Base-by-base conservation (phyloP, 1,140 invertebrate genomes). In the Apis florea region DNA sequence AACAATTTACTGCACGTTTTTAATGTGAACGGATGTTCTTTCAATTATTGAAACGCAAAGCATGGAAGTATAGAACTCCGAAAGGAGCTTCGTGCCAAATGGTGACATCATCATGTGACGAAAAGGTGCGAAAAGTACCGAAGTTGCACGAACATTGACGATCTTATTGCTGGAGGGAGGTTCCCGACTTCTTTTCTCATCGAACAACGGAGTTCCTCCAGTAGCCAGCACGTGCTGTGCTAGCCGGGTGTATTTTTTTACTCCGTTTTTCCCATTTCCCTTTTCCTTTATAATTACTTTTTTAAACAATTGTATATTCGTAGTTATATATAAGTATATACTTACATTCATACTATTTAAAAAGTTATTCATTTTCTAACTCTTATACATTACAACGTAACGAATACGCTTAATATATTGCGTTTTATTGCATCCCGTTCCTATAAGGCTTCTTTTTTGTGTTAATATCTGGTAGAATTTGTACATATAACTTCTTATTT, bases 201-300 rank as follows among this genome's bases (percentile, higher is more conserved):
- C 76, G 71, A 83, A 58, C 71, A 59, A 83, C 85, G 76, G 78
- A 76, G 56, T 31, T 71, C 80, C 79, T 84, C 85, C 89, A 91
- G 90, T 90, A 88, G 90, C 90, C 89, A 89, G 90, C 91, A 90
- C 89, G 90, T 92, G 91, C 91, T 92, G 90, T 74, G 85, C 89
- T 89, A 87, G 85, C 86, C 89, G 83, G 83, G 81, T 78, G 83
- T 76, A 75, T 69, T 75, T 79, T 82, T 80, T 88, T 82, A 61
- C 71, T 89, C 79, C 82, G 78, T 84, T 88, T 75, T 71, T 70
- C 77, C 78, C 76, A 61, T 64, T 79, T 83, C 70, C 73, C 49
- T 72, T 81, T 76, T 80, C 69, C 74, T 70, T 84, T 84, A 69
- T 66, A 79, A 31, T 54, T 54, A 26, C 26, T 54, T 83, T 63